Evolutionary conservation across 92 coral and sea anemone species (phyloP).

Genomic region (Actinostola sp.): DNA sequence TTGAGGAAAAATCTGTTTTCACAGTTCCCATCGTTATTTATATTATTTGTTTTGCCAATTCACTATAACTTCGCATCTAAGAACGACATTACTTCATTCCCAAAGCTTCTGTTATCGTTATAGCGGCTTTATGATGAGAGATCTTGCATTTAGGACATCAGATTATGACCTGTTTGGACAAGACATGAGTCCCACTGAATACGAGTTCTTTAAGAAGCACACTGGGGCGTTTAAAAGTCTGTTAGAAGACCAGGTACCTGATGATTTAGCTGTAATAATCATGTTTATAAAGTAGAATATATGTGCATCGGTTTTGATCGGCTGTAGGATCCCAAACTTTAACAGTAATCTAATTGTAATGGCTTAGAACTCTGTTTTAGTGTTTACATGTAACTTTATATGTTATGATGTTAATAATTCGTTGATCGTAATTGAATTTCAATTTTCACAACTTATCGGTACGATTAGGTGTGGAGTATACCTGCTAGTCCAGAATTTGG

Average conservation of each 20-base stretch:
- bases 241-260: conserved; percentile 84
- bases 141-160: conserved; percentile 40
- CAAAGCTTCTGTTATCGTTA: not conserved
- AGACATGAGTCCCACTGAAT: conserved; percentile 72
- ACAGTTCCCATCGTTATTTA: not conserved
- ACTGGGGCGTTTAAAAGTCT: conserved; percentile 85
- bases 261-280: not conserved
- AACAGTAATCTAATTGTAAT: no score
- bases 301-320: no score
- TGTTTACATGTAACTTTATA: no score
- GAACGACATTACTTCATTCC: not conserved
- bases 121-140: conserved; percentile 39
- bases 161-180: conserved; percentile 86
- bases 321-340: no score
- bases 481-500: no score
- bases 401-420: no score
- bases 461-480: no score
- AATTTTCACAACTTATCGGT: no score
- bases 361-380: no score
- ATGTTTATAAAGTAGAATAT: no score
- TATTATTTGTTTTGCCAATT: not conserved
- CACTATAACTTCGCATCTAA: not conserved
- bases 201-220: conserved; percentile 87
- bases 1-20: not conserved
- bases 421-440: no score